Percentiles rank a stretch among this genome's conserved stretches.
Conservation (phyloP, 2,888 invertebrate genomes). For the Calliopum simillimum region DNA sequence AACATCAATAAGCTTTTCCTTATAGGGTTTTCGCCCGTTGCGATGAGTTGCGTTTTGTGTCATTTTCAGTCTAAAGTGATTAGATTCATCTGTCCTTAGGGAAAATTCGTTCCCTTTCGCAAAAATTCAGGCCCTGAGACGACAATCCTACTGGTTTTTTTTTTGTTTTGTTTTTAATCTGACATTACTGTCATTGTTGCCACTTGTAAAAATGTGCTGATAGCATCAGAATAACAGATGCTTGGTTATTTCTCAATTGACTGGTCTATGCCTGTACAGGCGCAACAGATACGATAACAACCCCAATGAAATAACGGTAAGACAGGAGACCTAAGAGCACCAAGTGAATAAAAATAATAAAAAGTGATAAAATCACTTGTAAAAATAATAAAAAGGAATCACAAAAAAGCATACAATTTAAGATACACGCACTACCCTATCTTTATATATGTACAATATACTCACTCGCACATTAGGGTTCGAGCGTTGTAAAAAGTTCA, state of each 20-base stretch:
- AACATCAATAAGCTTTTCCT: neutral
- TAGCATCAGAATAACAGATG: conserved; percentile 33
- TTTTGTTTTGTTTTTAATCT: conserved; percentile 10
- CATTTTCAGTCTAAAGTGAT: conserved; percentile 31
- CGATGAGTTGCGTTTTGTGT: conserved; percentile 5
- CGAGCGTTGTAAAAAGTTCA: too few species aligned
- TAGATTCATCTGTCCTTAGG: conserved; percentile 24
- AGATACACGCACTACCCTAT: too few species aligned
- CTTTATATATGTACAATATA: too few species aligned
- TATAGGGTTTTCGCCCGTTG: neutral
- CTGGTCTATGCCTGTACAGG: neutral
- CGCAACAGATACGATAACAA: too few species aligned
- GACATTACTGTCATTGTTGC: conserved; percentile 23
- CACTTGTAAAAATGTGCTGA: conserved; percentile 21
- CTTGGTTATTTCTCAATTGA: conserved; percentile 27
- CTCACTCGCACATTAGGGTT: too few species aligned
- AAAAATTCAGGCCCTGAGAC: neutral
- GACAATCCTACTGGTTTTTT: neutral
- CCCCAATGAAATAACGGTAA: too few species aligned
- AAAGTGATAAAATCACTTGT: too few species aligned
- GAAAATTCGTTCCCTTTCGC: neutral
- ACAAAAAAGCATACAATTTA: too few species aligned
- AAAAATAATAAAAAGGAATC: too few species aligned
- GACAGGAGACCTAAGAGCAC: too few species aligned
- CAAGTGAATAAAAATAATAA: too few species aligned